These are phyloP conservation scores for Adelognathus sp. DNA, from an alignment of 2,888 invertebrate species.

Conservation along the genomic window DNA sequence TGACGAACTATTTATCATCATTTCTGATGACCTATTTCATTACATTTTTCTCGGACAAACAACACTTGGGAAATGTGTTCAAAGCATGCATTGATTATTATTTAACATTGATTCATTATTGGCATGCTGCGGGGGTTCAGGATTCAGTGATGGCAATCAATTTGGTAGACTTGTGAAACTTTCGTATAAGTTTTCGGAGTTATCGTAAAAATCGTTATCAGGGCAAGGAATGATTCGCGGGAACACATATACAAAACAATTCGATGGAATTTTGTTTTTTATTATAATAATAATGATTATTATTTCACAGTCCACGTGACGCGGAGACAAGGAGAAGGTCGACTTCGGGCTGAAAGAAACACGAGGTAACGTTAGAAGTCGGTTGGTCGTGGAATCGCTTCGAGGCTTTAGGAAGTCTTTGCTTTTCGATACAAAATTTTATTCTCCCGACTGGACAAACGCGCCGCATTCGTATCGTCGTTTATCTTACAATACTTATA, in stretches of 20 bases:
- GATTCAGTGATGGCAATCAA: no score
- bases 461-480: neutral
- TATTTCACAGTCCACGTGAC: neutral
- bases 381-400: constrained; percentile 64
- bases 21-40: no score
- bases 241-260: constrained; percentile 1
- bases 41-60: no score
- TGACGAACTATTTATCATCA: no score
- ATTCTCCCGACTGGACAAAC: constrained; percentile 38
- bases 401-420: constrained; percentile 51
- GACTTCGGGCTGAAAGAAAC: constrained; percentile 55
- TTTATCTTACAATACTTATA: constrained; percentile 32
- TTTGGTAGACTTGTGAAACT: no score
- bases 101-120: no score
- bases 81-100: no score
- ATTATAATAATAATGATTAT: constrained; percentile 25
- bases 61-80: no score
- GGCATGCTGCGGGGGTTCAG: no score
- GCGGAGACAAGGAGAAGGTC: constrained; percentile 15
- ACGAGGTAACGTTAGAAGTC: constrained; percentile 40
- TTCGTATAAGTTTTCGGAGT: no score
- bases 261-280: neutral
- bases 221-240: neutral
- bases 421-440: constrained; percentile 53
- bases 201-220: no score